Base-by-base conservation (phyloP, 2,888 invertebrate genomes). In the Teleogryllus oceanicus region DNA sequence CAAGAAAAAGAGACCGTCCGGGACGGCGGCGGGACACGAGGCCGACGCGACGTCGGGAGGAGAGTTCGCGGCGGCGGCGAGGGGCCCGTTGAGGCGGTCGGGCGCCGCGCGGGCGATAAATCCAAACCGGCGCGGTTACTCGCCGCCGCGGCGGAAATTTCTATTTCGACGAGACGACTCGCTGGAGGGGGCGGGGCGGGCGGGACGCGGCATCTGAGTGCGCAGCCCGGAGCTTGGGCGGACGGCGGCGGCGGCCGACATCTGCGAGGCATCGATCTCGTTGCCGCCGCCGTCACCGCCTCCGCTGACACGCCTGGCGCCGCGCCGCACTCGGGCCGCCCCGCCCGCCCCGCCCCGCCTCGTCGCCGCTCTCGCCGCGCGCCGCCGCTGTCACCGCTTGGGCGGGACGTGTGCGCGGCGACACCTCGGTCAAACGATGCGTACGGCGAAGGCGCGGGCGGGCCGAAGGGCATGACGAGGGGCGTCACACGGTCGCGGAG, bases 251-350 rank as follows among this genome's bases (percentile, higher is more conserved):
- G 20, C 10, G 49, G 79, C n/a, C 37, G 18, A 74, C 20, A 24
- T 21, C 21, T 75, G 51, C 18, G 21, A 49, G 49, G 50, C 18
- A 50, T 21, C n/a, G 78, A 50, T 49, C 50, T 75, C 75, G n/a
- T 20, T 20, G 13, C 21, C 75, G 75, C 21, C 75, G n/a, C 75
- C 75, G 75, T 13, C 75, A 24, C 75, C 75, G 21, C 21, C 75
- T 13, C 75, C 20, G 75, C 75, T 24, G 75, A 24, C 75, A 24
- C 75, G 75, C 21, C 75, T 24, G 75, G 75, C 75, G 75, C 75
- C 75, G 75, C 75, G 74, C 18, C 18, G 75, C 75, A n/a, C 74
- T n/a, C 74, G 20, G 74, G 5, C 37, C 8, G 37, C 8, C 37
- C 11, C 74, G 49, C 51, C 21, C 74, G 74, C 75, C 49, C 49